Evolutionary conservation across 2,797 vertebrate species (phyloP).

Genomic region (Glyptemys insculpta): DNA sequence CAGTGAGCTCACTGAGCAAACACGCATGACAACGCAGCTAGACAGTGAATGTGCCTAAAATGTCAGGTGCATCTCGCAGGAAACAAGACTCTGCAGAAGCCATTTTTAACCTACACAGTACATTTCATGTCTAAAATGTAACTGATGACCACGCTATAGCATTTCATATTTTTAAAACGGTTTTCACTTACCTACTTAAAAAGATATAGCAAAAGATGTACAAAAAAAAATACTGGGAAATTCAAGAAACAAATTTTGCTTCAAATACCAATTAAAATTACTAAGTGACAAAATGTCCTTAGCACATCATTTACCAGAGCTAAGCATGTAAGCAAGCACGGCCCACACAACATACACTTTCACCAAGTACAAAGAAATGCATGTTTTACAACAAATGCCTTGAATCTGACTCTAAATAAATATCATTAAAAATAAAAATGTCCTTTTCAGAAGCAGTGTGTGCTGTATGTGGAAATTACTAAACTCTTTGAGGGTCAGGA

Average conservation of each 20-base stretch:
- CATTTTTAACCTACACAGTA: not conserved
- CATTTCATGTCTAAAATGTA: not conserved
- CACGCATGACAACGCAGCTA: not conserved
- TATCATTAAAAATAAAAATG: not conserved
- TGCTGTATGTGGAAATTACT: too few relatives aligned
- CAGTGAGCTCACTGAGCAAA: not conserved
- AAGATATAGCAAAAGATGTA: not conserved
- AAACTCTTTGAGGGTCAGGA: too few relatives aligned
- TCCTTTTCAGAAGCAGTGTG: not conserved
- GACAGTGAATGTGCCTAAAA: not conserved
- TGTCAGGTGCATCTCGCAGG: not conserved
- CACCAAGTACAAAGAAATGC: too few relatives aligned
- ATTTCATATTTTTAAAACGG: not conserved
- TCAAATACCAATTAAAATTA: too few relatives aligned
- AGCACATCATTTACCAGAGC: too few relatives aligned
- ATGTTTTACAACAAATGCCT: too few relatives aligned
- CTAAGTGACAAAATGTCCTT: too few relatives aligned
- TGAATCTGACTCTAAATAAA: not conserved
- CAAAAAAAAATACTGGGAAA: not conserved
- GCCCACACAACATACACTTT: too few relatives aligned
- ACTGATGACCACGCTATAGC: not conserved
- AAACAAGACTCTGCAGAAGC: not conserved
- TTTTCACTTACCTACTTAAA: not conserved
- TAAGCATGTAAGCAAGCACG: too few relatives aligned
- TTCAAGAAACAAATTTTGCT: too few relatives aligned